A percentile compares a stretch with the other conserved stretches of the same genome.
Evolutionary conservation across 2,113 vertebrate species (phyloP).

Genomic region (Pteronura brasiliensis): DNA sequence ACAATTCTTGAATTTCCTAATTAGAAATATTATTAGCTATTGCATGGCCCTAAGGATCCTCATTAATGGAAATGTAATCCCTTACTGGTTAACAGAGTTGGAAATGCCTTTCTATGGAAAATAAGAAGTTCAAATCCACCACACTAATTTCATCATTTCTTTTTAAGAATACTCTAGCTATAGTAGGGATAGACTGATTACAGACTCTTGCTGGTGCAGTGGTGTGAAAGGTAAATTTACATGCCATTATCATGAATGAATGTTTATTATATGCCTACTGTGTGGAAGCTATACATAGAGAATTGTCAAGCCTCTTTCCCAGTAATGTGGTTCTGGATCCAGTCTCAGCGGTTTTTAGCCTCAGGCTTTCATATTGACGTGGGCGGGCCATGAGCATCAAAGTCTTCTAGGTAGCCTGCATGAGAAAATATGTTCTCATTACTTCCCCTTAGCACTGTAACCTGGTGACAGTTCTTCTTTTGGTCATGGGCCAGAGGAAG

Average conservation of each 20-base stretch:
- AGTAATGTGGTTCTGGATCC: background rate
- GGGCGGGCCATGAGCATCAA: background rate
- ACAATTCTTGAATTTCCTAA: background rate
- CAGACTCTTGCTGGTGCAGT: background rate
- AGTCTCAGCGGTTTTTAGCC: conserved; percentile 18
- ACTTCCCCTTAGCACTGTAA: conserved; percentile 52
- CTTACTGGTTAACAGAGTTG: background rate
- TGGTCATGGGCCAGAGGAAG: conserved; percentile 60
- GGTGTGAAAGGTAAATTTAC: background rate
- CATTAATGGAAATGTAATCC: background rate
- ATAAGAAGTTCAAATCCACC: background rate
- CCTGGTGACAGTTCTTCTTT: conserved; percentile 68
- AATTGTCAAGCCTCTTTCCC: background rate
- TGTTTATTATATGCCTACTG: background rate
- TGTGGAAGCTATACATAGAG: background rate
- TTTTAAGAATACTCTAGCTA: background rate
- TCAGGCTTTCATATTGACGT: conserved; percentile 13
- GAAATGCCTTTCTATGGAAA: background rate
- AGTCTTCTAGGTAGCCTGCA: conserved; percentile 23
- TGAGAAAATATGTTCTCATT: conserved; percentile 71
- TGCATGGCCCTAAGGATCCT: background rate
- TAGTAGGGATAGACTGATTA: background rate
- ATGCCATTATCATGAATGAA: background rate
- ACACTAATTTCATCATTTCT: background rate
- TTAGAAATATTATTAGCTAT: background rate